Base-by-base conservation (phyloP, 2,113 vertebrate genomes). In the Pterocles gutturalis region DNA sequence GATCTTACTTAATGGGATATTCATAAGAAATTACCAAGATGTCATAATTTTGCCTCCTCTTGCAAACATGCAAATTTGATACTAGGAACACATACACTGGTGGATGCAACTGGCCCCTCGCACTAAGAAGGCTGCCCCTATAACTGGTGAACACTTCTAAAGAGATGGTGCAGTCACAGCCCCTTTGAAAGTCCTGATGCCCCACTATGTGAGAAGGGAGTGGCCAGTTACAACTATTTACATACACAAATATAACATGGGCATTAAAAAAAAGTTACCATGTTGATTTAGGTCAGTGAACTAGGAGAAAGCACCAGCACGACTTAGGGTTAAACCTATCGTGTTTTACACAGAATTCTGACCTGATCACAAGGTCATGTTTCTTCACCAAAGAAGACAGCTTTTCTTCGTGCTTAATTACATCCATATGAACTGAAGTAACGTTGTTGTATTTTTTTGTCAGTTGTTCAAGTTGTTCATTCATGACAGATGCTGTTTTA, bases 361-460 rank as follows among this genome's bases (percentile, higher is more conserved):
- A 99, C 99, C 99, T 99, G 98, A 99, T 99, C 86, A 99, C 99
- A 90, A 99, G 90, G 90, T 99, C 93, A 0, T 99, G 99, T 16
- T 98, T 98, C 96, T 99, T 98, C 96, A 99, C 94, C 97, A 99
- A 97, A 33, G 98, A 98, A 45, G 98, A 97, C 38, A 99, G 90
- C 80, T 98, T 98, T 41, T 98, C 97, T 34, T 99, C 98, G 2
- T 99, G 97, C 83, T 98, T 99, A 69, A 98, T 92, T 62, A 98
- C 96, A 36, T 99, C 98, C 97, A 99, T 58, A 86, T 96, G 98
- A 83, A 99, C 51, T 31, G 99, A 97, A 88, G 98, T 98, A 89
- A 99, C 97, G 49, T 98, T 99, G 24, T 95, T 98, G 75, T 99
- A 99, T 66, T 97, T 99, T 86, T 98, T 96, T 3, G 98, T 96